Percentiles rank a stretch among this genome's conserved stretches.
Conservation (phyloP, 2,113 vertebrate species). For the Mystacornis crossleyi region DNA sequence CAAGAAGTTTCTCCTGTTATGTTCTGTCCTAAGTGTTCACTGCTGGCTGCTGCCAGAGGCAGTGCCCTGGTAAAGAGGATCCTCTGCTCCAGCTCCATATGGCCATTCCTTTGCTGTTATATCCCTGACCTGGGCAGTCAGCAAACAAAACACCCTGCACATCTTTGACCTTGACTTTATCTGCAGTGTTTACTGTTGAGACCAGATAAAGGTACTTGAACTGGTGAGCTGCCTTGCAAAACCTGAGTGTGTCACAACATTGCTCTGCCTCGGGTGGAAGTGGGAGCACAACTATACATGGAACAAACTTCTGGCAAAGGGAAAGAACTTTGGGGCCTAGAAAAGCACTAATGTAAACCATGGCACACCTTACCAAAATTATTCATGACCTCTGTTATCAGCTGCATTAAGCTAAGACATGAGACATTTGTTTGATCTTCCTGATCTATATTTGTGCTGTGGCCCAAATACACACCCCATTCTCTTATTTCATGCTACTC, state of each 20-base stretch:
- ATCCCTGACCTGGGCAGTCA: background rate
- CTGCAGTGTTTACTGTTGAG: background rate
- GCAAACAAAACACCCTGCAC: background rate
- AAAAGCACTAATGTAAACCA: background rate
- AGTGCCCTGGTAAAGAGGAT: rapidly evolving
- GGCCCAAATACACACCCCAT: background rate
- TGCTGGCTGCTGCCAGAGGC: background rate
- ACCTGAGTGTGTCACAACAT: rapidly evolving
- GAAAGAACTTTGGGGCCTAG: background rate
- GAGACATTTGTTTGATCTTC: background rate
- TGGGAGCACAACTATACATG: background rate
- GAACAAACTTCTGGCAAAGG: background rate
- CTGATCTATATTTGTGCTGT: rapidly evolving
- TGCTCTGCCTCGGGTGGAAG: background rate
- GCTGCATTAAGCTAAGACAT: background rate
- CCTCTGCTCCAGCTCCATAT: background rate
- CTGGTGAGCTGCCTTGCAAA: background rate
- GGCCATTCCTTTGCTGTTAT: background rate
- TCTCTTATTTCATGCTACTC: background rate
- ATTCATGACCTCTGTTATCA: background rate
- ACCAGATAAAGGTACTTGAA: background rate
- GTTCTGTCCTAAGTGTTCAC: background rate
- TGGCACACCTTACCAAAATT: background rate
- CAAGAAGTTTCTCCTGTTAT: background rate
- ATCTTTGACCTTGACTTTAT: background rate